Base-by-base conservation (phyloP, 2,113 vertebrate genomes). In the Mormyrus lacerda region DNA sequence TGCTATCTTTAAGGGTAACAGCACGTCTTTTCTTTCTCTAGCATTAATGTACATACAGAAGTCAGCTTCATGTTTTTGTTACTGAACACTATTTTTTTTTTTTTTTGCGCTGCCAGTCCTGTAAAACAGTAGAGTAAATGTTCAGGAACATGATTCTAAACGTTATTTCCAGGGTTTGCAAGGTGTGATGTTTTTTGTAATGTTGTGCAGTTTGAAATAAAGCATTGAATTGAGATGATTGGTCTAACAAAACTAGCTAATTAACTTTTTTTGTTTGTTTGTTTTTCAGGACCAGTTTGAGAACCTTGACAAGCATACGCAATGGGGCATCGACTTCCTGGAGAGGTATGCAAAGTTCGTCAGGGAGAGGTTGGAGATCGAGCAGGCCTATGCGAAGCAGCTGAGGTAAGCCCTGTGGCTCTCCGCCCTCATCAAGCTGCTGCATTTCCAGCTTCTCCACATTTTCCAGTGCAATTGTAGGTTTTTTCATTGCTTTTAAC, bases 251-350 rank as follows among this genome's bases (percentile, higher is more conserved):
- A 15, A 2, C 39, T 17, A 44, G 24, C 44, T 19, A 76, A 44
- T 44, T 88, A 21, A 21, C 55, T 0, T 8, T 47, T 8, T 85
- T 51, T 76, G 90, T 90, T 87, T 31, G 90, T 89, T 93, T 89
- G 61, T 93, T 93, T 95, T 95, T 90, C 92, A 99, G 98, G 98
- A 99, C 96, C 98, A 99, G 93, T 99, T 99, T 92, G 98, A 99
- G 90, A 99, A 98, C 94, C 95, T 99, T 94, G 98, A 99, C 94
- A 99, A 98, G 93, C 98, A 99, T 94, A 98, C 98, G 0, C 98
- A 99, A 89, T 99, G 98, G 98, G 98, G 98, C 88, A 98, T 99
- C 91, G 98, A 99, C 95, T 99, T 99, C 95, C 93, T 99, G 93
- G 98, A 99, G 93, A 97, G 97, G 94, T 99, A 99, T 0, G 96